Percentiles rank a stretch among this genome's conserved stretches.
Evolutionary conservation across 2,797 vertebrate genomes (phyloP).

Genomic region (Anguilla marmorata): DNA sequence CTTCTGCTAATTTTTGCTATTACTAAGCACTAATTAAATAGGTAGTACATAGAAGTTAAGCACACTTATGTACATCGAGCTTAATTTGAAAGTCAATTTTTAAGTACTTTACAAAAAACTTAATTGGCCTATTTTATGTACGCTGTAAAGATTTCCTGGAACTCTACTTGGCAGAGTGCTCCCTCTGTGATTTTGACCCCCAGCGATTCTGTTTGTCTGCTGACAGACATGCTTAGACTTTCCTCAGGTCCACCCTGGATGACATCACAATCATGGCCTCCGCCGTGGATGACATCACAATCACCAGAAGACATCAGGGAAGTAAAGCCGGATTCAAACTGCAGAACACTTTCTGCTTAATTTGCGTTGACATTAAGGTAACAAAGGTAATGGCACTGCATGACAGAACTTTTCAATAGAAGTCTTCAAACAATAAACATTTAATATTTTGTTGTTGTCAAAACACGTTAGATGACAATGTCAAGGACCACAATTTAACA

Average conservation of each 20-base stretch:
- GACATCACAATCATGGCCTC: neutral
- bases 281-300: too few species aligned
- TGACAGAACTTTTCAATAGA: too few species aligned
- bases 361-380: neutral
- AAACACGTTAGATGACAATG: neutral
- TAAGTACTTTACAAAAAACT: too few species aligned
- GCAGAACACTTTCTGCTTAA: neutral
- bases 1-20: too few species aligned
- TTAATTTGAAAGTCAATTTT: too few species aligned
- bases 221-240: slow-evolving; percentile 60
- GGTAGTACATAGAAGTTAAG: too few species aligned
- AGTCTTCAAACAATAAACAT: neutral
- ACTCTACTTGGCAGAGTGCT: slow-evolving; percentile 49
- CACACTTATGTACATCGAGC: too few species aligned
- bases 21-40: too few species aligned
- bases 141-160: too few species aligned
- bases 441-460: neutral
- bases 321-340: neutral
- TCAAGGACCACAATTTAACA: neutral
- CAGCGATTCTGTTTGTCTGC: slow-evolving; percentile 68
- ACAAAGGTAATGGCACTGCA: too few species aligned
- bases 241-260: slow-evolving; percentile 61
- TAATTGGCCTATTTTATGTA: too few species aligned
- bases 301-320: neutral
- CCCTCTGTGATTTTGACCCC: slow-evolving; percentile 74